These are phyloP conservation scores for Poecile montanus DNA, from an alignment of 2,797 vertebrate species.

Conservation along the genomic window DNA sequence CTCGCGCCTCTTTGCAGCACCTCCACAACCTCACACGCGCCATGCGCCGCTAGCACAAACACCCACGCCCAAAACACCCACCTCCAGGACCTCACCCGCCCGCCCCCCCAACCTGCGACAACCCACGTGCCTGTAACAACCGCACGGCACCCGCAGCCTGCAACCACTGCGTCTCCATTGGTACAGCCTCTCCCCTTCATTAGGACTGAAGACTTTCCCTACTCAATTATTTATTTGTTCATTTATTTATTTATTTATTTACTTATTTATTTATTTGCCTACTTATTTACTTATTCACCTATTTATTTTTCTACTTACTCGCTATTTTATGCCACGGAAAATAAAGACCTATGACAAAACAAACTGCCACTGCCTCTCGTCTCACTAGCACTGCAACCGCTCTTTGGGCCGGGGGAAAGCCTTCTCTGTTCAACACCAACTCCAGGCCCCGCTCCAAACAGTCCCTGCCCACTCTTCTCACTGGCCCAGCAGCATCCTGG, in stretches of 20 bases:
- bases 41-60: too few species aligned
- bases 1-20: too few species aligned
- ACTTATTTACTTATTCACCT: not conserved
- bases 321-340: too few species aligned
- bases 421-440: rapidly evolving
- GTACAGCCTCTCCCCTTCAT: too few species aligned
- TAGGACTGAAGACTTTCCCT: not conserved
- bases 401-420: rapidly evolving
- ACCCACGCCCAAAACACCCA: too few species aligned
- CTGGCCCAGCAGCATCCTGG: rapidly evolving
- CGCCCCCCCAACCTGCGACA: not conserved
- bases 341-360: not conserved
- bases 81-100: not conserved
- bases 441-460: rapidly evolving
- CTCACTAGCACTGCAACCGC: too few species aligned
- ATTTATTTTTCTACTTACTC: too few species aligned
- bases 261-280: too few species aligned
- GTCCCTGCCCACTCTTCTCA: rapidly evolving
- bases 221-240: not conserved
- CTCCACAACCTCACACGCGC: too few species aligned
- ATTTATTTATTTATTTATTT: too few species aligned
- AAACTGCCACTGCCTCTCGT: rapidly evolving
- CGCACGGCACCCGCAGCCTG: not conserved
- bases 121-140: not conserved
- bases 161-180: not conserved